Percentiles rank a stretch among this genome's conserved stretches.
phyloP scores from a whole-genome alignment of 2,113 vertebrate genomes.

The Ailuropoda melanoleuca region DNA sequence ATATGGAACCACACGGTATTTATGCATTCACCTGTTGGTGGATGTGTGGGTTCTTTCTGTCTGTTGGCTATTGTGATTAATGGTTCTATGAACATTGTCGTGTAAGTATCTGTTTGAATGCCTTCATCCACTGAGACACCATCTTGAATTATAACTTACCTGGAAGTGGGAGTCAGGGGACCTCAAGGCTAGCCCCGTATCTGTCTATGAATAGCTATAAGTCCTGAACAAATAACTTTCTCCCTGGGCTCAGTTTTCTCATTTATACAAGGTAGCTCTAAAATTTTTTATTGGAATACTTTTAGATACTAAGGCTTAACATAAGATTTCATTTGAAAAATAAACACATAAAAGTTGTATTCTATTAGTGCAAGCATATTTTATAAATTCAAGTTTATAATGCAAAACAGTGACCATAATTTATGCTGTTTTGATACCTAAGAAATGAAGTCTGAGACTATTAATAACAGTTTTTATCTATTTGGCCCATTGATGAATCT shows the following conservation, averaged over 20 bases:
- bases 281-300: neutral
- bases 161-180: neutral
- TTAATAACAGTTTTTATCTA: neutral
- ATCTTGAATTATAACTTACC: neutral
- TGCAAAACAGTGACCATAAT: neutral
- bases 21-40: neutral
- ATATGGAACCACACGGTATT: neutral
- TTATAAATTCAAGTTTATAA: conserved; percentile 14
- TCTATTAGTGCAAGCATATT: neutral
- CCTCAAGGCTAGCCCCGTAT: neutral
- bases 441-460: neutral
- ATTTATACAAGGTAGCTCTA: neutral
- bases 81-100: neutral
- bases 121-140: neutral
- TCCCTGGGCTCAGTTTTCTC: neutral
- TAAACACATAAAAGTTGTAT: neutral
- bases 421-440: neutral
- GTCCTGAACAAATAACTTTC: neutral
- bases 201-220: too few relatives aligned
- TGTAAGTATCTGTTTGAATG: neutral
- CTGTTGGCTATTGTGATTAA: neutral
- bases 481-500: neutral
- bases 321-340: neutral
- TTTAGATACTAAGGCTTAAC: neutral
- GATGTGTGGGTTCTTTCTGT: neutral